Percentiles rank a stretch among this genome's conserved stretches.
These are phyloP conservation scores for Neostethus bicornis DNA, from an alignment of 2,797 vertebrate genomes.

Conservation along the genomic window DNA sequence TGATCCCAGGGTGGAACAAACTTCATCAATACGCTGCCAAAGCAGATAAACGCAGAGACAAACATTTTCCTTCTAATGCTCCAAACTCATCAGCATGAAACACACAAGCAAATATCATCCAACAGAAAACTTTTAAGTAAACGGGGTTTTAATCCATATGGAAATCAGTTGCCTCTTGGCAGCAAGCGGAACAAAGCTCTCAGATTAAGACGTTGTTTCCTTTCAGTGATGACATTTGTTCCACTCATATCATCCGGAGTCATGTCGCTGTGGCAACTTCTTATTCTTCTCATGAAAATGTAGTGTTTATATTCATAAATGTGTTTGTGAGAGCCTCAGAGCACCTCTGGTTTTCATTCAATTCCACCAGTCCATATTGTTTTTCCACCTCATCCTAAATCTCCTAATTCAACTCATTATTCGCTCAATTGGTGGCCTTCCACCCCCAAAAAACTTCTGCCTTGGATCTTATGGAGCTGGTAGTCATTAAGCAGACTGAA, in stretches of 20 bases:
- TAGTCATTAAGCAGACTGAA: constrained; percentile 79
- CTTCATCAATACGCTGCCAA: constrained; percentile 40
- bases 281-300: constrained; percentile 9
- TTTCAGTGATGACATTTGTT: constrained; percentile 34
- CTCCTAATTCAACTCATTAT: constrained; percentile 86
- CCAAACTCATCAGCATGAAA: constrained; percentile 43
- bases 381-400: constrained; percentile 76
- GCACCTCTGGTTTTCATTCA: constrained; percentile 85
- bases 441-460: constrained; percentile 40
- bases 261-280: neutral
- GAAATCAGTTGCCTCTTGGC: constrained; percentile 43
- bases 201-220: constrained; percentile 38
- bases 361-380: constrained; percentile 57
- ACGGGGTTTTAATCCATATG: constrained; percentile 48
- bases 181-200: constrained; percentile 1
- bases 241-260: constrained; percentile 36
- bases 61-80: constrained; percentile 41
- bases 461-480: constrained; percentile 78
- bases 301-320: constrained; percentile 33
- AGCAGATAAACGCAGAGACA: constrained; percentile 38
- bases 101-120: constrained; percentile 42
- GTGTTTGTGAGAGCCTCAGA: constrained; percentile 13
- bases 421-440: constrained; percentile 84
- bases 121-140: constrained; percentile 36
- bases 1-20: constrained; percentile 48